Evolutionary conservation across 2,888 invertebrate genomes (phyloP), one percentile per base, ranked within the genome.

Genomic region (Cantharis flavilabris): DNA sequence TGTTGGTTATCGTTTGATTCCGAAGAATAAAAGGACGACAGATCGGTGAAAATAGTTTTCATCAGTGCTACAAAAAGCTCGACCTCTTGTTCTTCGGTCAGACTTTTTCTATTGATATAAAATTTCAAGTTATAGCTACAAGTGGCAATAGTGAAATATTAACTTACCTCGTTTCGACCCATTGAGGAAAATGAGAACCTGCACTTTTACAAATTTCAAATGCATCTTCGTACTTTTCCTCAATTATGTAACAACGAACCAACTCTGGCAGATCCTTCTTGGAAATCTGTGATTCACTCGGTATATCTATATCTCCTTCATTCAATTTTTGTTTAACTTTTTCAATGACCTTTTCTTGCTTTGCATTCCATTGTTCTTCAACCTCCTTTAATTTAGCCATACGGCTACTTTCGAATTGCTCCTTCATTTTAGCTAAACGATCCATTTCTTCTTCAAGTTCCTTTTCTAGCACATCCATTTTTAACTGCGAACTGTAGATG

Each of bases 401-500:
- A 81, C 91, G 91, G 82, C 93, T 89, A 72, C 92, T 91, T 62
- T 92, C 90, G 18, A 96, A 87, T 81, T 93, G 93, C 72, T 90
- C 90, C 80, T 84, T 83, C 4, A 84, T 72, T 11, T 73, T 49
- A 5, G 82, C 77, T 28, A 86, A 79, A 70, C 80, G 72, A 13
- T 80, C 76, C 62, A 89, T 90, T 82, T 93, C 94, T 10, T 89
- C 89, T 78, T 90, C 89, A 70, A 93, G 88, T 83, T 92, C 92
- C 73, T 90, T 89, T 83, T 91, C 89, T 62, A 95, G 88, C 76
- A 92, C 87, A 26, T 77, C 79, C 62, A 85, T 78, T 78, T 86
- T 90, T 83, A 94, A 91, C 89, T 93, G 93, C 0, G 94, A 93
- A n/a, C 95, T 93, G 88, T 94, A 98, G 4, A 96, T 95, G 89